A percentile compares a stretch with the other conserved stretches of the same genome.
These are phyloP conservation scores for Ctenicera cuprea DNA, from an alignment of 2,888 invertebrate species.

Conservation along the genomic window DNA sequence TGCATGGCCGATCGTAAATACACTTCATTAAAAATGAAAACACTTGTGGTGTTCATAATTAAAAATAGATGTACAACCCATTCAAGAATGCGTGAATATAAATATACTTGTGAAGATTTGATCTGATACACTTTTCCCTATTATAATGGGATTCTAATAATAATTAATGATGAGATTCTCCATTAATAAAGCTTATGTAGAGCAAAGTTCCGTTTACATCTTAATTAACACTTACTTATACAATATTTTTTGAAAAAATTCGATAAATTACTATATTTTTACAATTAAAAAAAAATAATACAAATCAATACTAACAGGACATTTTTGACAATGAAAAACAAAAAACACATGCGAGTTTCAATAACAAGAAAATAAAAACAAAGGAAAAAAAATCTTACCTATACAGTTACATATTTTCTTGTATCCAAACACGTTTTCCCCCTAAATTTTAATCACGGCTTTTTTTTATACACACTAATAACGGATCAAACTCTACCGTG, in stretches of 20 bases:
- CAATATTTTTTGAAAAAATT: conserved; percentile 6
- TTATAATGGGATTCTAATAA: conserved; percentile 2
- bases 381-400: conserved; percentile 11
- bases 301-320: no score
- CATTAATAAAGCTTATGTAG: conserved; percentile 30
- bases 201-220: conserved; percentile 35
- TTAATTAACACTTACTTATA: conserved; percentile 35
- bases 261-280: conserved; percentile 1
- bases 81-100: background rate
- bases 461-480: conserved; percentile 35
- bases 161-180: conserved; percentile 35
- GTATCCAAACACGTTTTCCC: background rate
- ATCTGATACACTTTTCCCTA: conserved; percentile 15
- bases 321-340: no score
- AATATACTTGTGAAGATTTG: background rate
- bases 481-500: conserved; percentile 47
- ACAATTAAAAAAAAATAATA: background rate
- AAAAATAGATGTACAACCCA: background rate
- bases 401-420: background rate
- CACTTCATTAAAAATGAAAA: no score
- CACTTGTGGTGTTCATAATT: conserved; percentile 8
- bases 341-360: background rate
- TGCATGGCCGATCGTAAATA: no score
- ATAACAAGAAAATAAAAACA: conserved; percentile 1
- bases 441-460: conserved; percentile 37